Percentiles rank a stretch among this genome's conserved stretches.
Evolutionary conservation across 2,888 invertebrate genomes (phyloP).

Genomic region (Deilephila elpenor): DNA sequence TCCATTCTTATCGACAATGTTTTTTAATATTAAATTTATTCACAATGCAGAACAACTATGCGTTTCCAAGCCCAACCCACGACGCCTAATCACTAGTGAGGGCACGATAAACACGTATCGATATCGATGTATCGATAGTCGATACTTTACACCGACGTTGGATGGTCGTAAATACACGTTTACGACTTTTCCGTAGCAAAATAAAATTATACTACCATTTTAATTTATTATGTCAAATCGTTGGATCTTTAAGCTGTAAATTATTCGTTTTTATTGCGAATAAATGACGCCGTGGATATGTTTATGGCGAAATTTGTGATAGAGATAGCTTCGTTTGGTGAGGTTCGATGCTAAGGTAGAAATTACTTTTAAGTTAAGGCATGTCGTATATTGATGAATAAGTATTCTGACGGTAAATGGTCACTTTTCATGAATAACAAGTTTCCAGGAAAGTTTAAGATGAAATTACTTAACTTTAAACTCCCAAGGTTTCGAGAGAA

Average conservation of each 20-base stretch:
- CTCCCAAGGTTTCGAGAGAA: too few relatives aligned
- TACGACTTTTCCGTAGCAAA: conserved; percentile 45
- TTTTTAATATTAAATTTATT: conserved; percentile 18
- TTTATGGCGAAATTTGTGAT: conserved; percentile 6
- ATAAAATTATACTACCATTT: conserved; percentile 47
- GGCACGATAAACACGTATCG: conserved; percentile 52
- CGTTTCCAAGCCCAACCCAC: conserved; percentile 1
- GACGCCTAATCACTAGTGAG: conserved; percentile 41
- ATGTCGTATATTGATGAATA: too few relatives aligned
- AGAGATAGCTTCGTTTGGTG: not conserved
- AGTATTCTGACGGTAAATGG: too few relatives aligned
- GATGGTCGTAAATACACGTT: conserved; percentile 45
- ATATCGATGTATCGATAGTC: conserved; percentile 43
- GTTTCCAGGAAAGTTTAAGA: too few relatives aligned
- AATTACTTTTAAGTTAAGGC: not conserved
- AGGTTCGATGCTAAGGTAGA: not conserved
- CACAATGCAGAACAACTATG: conserved; percentile 16
- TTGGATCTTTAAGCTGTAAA: conserved; percentile 1
- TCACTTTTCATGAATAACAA: too few relatives aligned
- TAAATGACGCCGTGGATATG: conserved; percentile 19
- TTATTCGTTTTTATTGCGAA: conserved; percentile 18
- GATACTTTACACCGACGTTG: conserved; percentile 38
- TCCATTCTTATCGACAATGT: not conserved
- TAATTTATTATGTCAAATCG: conserved; percentile 48
- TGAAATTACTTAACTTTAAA: too few relatives aligned